Percentiles rank a stretch among this genome's conserved stretches.
Evolutionary conservation across 2,797 vertebrate genomes (phyloP).

Genomic region (Myioborus miniatus): DNA sequence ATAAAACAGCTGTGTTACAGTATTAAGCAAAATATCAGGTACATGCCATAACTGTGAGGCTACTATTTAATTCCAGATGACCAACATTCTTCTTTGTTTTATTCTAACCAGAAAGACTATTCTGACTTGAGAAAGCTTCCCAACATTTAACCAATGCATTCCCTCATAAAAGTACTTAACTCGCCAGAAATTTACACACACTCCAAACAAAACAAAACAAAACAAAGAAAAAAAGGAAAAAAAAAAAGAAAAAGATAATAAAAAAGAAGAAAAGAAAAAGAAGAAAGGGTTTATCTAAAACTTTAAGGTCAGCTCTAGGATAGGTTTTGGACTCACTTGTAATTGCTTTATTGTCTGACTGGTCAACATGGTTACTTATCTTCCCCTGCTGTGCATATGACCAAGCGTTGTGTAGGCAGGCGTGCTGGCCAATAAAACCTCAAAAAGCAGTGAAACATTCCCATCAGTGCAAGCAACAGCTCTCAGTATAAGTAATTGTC

Average conservation of each 20-base stretch:
- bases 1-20: background rate
- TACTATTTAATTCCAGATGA: background rate
- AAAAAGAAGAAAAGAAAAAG: background rate
- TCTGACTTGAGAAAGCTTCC: background rate
- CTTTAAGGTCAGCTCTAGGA: background rate
- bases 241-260: fast-evolving
- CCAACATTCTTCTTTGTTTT: background rate
- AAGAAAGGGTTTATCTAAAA: background rate
- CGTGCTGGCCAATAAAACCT: background rate
- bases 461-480: background rate
- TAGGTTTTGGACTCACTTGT: background rate
- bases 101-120: background rate
- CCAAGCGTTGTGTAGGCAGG: background rate
- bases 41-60: background rate
- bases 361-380: background rate
- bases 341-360: background rate
- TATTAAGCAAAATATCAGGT: background rate
- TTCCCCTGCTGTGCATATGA: background rate
- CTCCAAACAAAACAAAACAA: background rate
- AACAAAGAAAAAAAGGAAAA: too few relatives aligned
- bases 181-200: background rate
- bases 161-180: background rate
- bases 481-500: conserved; percentile 24
- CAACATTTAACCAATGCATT: background rate
- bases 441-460: background rate